Conservation (phyloP, 2,888 invertebrate genomes). For the Scaeva pyrastri region DNA sequence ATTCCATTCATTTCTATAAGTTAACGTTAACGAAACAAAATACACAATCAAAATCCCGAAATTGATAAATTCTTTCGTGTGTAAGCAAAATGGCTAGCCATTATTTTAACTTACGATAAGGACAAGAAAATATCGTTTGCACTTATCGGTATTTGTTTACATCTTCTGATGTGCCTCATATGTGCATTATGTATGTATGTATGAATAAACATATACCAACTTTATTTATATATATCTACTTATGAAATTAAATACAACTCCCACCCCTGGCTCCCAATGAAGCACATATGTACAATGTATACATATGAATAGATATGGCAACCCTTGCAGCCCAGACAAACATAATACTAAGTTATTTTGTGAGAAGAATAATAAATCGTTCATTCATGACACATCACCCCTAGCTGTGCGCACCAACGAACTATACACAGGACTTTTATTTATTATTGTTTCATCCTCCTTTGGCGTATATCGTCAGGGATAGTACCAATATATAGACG, state of each 20-base stretch:
- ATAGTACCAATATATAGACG: background rate
- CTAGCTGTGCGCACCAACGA: slow-evolving; percentile 21
- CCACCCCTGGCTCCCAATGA: background rate
- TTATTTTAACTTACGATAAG: slow-evolving; percentile 31
- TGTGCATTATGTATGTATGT: background rate
- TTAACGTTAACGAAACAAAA: slow-evolving; percentile 23
- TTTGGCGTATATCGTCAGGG: slow-evolving; percentile 28
- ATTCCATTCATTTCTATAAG: no score
- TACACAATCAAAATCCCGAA: slow-evolving; percentile 38
- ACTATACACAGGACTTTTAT: slow-evolving; percentile 44
- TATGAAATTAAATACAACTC: slow-evolving; percentile 49
- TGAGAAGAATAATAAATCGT: slow-evolving; percentile 65
- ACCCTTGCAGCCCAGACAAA: slow-evolving; percentile 23
- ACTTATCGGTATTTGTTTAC: slow-evolving; percentile 45
- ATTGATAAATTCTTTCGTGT: slow-evolving; percentile 46
- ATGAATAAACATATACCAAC: slow-evolving; percentile 10
- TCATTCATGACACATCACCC: slow-evolving; percentile 62
- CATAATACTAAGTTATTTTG: slow-evolving; percentile 56
- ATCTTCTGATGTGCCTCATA: background rate
- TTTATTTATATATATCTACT: slow-evolving; percentile 15
- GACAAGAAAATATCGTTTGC: slow-evolving; percentile 39
- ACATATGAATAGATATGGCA: background rate
- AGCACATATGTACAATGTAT: background rate
- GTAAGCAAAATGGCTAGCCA: slow-evolving; percentile 32
- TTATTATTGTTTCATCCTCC: slow-evolving; percentile 62